Conservation (phyloP, 2,888 invertebrate species). For the Ditylenchus weischeri region DNA sequence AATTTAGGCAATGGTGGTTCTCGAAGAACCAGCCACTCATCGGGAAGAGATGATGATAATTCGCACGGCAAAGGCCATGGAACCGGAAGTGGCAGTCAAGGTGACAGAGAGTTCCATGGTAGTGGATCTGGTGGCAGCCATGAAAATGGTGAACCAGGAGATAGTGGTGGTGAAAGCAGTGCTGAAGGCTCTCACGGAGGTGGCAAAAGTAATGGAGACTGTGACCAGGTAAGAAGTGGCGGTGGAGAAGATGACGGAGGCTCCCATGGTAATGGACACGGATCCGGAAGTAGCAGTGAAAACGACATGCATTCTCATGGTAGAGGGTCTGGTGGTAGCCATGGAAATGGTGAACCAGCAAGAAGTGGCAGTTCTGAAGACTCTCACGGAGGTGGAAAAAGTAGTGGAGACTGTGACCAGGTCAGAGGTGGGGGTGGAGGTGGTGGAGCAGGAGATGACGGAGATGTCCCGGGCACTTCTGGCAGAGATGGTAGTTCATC, state of each 20-base stretch:
- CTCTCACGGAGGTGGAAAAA: neutral
- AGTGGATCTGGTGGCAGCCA: neutral
- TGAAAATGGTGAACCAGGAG: neutral
- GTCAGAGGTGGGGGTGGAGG: neutral
- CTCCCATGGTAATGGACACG: neutral
- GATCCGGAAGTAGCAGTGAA: neutral
- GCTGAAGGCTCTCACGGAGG: neutral
- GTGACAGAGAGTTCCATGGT: neutral
- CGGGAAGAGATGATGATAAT: neutral
- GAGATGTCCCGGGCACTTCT: neutral
- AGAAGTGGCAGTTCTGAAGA: neutral
- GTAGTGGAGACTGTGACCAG: neutral
- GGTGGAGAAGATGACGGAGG: neutral
- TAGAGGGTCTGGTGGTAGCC: neutral
- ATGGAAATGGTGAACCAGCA: neutral
- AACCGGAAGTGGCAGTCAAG: neutral
- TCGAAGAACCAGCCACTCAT: no score
- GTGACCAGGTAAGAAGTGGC: neutral
- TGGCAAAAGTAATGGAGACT: neutral
- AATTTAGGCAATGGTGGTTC: no score
- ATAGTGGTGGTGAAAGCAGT: neutral
- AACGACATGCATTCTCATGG: neutral
- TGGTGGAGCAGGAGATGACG: neutral
- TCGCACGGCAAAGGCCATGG: neutral
- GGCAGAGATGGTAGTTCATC: neutral